These are phyloP conservation scores for Temnothorax unifasciatus DNA, from an alignment of 2,888 invertebrate species.

Conservation along the genomic window DNA sequence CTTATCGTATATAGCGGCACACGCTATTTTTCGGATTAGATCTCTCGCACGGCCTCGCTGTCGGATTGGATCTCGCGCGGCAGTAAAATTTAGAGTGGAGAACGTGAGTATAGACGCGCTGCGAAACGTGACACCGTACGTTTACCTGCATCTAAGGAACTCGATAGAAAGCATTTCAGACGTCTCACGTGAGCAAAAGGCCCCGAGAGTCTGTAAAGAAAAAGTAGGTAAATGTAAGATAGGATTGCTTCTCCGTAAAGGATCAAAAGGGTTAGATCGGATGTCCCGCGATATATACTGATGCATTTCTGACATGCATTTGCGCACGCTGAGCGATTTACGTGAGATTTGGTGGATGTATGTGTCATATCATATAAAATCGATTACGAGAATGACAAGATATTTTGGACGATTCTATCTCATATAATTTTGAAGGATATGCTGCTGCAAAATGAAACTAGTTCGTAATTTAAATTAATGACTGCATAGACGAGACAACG, in stretches of 20 bases:
- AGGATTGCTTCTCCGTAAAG: constrained; percentile 37
- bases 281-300: constrained; percentile 45
- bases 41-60: constrained; percentile 50
- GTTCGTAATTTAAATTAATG: not conserved
- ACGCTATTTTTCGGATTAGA: constrained; percentile 59
- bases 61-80: constrained; percentile 63
- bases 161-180: constrained; percentile 64
- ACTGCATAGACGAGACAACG: not conserved
- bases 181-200: constrained; percentile 44
- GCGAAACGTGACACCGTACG: constrained; percentile 61
- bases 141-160: constrained; percentile 53
- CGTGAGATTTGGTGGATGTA: not conserved
- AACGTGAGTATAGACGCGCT: constrained; percentile 42
- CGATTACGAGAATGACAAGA: not conserved
- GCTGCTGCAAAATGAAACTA: not conserved
- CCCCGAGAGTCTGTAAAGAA: constrained; percentile 25
- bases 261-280: constrained; percentile 59
- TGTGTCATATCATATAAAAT: not conserved
- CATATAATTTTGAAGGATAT: not conserved
- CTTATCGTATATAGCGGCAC: constrained; percentile 41
- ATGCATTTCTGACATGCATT: constrained; percentile 32
- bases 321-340: not conserved
- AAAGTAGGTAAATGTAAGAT: constrained; percentile 41
- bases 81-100: constrained; percentile 60
- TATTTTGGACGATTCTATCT: not conserved